phyloP scores from a whole-genome alignment of 2,888 invertebrate species.

The Synergus gifuensis region DNA sequence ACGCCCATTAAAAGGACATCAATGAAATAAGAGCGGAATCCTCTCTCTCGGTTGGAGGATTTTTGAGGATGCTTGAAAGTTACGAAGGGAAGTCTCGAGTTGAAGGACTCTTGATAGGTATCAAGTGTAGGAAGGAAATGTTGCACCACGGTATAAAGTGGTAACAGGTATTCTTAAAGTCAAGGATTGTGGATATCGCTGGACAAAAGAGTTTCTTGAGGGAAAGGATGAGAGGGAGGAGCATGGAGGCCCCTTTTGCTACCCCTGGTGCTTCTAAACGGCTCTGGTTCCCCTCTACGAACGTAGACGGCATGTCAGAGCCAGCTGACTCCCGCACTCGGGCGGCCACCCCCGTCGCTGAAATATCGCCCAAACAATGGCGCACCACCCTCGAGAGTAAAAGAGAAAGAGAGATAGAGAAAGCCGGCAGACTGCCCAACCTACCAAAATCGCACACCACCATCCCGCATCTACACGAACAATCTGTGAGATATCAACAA shows the following conservation, averaged over 20 bases:
- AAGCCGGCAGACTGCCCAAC: slow-evolving; percentile 63
- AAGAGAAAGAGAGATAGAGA: slow-evolving; percentile 54
- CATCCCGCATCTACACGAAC: slow-evolving; percentile 23
- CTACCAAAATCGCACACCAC: slow-evolving; percentile 47
- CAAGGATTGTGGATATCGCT: slow-evolving; percentile 67
- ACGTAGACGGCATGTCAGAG: slow-evolving; percentile 76
- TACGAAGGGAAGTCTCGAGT: neutral
- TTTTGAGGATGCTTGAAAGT: neutral
- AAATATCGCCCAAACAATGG: slow-evolving; percentile 77
- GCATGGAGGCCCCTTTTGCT: slow-evolving; percentile 66
- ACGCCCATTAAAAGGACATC: neutral
- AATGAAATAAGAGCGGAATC: neutral
- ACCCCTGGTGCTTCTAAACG: slow-evolving; percentile 73
- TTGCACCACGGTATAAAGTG: slow-evolving; percentile 36
- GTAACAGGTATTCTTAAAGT: slow-evolving; percentile 63
- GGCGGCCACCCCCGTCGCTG: slow-evolving; percentile 71
- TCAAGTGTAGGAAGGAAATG: slow-evolving; percentile 40
- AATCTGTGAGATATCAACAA: slow-evolving; percentile 57
- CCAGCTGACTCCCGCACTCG: slow-evolving; percentile 76
- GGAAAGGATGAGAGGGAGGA: slow-evolving; percentile 45
- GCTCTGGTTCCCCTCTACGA: slow-evolving; percentile 74
- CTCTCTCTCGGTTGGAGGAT: neutral
- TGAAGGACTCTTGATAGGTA: neutral
- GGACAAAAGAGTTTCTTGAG: slow-evolving; percentile 69
- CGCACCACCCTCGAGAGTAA: slow-evolving; percentile 63